phyloP scores from a whole-genome alignment of 2,888 invertebrate species.

The Leptopilina syphax region DNA sequence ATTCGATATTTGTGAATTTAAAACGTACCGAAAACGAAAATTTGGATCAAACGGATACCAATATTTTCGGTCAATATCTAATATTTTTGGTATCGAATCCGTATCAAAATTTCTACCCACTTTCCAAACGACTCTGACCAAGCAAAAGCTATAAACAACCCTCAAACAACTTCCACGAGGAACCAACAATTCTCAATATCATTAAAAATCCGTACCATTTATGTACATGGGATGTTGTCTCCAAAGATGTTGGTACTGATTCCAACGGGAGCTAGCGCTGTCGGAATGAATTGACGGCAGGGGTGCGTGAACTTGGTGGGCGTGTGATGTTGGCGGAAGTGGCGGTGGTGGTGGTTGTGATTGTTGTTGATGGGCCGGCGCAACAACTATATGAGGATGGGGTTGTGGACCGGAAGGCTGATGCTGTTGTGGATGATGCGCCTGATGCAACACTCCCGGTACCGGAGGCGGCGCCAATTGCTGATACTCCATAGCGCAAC shows the following conservation, averaged over 20 bases:
- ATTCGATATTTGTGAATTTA: no score
- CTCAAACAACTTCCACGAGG: no score
- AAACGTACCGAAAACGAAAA: no score
- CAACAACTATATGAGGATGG: slow-evolving; percentile 73
- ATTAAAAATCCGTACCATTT: slow-evolving; percentile 81
- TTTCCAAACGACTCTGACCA: no score
- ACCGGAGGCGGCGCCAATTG: slow-evolving; percentile 78
- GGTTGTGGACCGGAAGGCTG: slow-evolving; percentile 61
- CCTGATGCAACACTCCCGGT: slow-evolving; percentile 74
- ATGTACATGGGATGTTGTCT: slow-evolving; percentile 87
- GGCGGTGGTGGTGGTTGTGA: slow-evolving; percentile 76
- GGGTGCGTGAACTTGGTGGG: slow-evolving; percentile 82
- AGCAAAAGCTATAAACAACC: no score
- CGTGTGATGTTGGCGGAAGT: slow-evolving; percentile 82
- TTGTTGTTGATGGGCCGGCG: slow-evolving; percentile 72
- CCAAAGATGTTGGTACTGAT: slow-evolving; percentile 88
- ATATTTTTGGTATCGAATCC: no score
- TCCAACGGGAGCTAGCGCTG: slow-evolving; percentile 81
- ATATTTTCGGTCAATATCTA: no score
- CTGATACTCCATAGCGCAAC: slow-evolving; percentile 76
- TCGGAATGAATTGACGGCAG: slow-evolving; percentile 81
- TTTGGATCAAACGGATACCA: no score
- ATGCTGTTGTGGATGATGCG: slow-evolving; percentile 69
- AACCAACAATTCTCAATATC: no score
- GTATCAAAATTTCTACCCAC: no score